phyloP scores from a whole-genome alignment of 2,888 invertebrate species.

The Linnaemya tessellans region DNA sequence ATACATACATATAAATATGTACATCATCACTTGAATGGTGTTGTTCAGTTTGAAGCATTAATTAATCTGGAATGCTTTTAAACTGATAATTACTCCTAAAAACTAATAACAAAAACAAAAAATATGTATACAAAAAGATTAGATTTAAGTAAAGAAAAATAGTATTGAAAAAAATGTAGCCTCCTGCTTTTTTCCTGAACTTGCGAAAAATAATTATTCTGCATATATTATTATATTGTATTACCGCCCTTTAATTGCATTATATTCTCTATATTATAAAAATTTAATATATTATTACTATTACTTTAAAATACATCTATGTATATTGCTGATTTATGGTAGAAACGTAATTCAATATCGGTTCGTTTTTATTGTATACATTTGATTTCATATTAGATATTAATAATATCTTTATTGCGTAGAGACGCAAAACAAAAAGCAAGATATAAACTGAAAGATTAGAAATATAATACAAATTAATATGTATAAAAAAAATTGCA shows the following conservation, averaged over 20 bases:
- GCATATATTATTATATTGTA: constrained; percentile 36
- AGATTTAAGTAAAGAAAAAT: constrained; percentile 32
- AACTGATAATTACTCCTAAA: constrained; percentile 44
- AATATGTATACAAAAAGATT: background rate
- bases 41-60: constrained; percentile 34
- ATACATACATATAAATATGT: background rate
- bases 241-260: constrained; percentile 60
- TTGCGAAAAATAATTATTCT: constrained; percentile 44
- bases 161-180: constrained; percentile 32
- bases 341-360: constrained; percentile 48
- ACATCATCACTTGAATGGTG: constrained; percentile 44
- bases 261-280: constrained; percentile 52
- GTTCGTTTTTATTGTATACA: constrained; percentile 43
- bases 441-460: background rate
- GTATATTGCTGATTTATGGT: constrained; percentile 57
- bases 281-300: constrained; percentile 62
- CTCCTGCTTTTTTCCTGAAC: constrained; percentile 59
- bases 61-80: constrained; percentile 32
- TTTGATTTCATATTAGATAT: constrained; percentile 56
- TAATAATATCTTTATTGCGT: constrained; percentile 39
- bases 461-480: constrained; percentile 20
- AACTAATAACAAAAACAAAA: constrained; percentile 38
- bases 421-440: constrained; percentile 7
- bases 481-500: constrained; percentile 30
- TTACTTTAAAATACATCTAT: constrained; percentile 47